Conservation (phyloP, 2,888 invertebrate genomes). For the Phortica okadai region DNA sequence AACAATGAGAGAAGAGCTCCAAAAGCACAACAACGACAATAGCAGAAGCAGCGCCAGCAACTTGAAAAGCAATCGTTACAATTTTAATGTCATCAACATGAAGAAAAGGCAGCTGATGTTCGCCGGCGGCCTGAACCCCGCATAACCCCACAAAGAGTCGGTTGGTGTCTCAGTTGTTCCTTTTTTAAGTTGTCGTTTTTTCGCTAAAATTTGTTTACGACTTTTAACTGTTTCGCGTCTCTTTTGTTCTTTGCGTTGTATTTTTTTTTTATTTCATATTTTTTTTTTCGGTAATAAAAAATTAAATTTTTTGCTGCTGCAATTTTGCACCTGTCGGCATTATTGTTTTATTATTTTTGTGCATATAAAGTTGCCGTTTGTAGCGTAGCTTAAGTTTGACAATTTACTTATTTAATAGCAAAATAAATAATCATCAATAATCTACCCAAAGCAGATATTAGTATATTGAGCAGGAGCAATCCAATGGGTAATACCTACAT, state of each 20-base stretch:
- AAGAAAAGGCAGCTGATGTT: conserved; percentile 62
- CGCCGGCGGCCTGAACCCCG: not conserved
- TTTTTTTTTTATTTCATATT: not conserved
- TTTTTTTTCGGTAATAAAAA: not conserved
- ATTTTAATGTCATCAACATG: conserved; percentile 63
- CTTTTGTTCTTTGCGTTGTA: conserved; percentile 1
- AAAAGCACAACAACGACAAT: conserved; percentile 17
- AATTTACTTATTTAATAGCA: no score
- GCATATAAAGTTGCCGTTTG: no score
- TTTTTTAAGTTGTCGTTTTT: not conserved
- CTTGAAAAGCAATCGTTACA: conserved; percentile 68
- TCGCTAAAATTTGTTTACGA: conserved; percentile 13
- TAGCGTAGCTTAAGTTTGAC: no score
- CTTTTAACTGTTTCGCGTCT: conserved; percentile 26
- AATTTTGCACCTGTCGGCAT: no score
- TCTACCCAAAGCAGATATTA: no score
- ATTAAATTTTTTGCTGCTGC: no score
- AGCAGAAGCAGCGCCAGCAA: conserved; percentile 55
- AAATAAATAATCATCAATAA: no score
- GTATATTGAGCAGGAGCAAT: no score
- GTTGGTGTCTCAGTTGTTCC: not conserved
- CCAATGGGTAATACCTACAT: no score
- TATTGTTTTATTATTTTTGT: no score
- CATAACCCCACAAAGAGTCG: not conserved
- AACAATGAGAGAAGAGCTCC: not conserved